A percentile compares a stretch with the other conserved stretches of the same genome.
Conservation (phyloP, 2,888 invertebrate species). For the Pyralis farinalis region DNA sequence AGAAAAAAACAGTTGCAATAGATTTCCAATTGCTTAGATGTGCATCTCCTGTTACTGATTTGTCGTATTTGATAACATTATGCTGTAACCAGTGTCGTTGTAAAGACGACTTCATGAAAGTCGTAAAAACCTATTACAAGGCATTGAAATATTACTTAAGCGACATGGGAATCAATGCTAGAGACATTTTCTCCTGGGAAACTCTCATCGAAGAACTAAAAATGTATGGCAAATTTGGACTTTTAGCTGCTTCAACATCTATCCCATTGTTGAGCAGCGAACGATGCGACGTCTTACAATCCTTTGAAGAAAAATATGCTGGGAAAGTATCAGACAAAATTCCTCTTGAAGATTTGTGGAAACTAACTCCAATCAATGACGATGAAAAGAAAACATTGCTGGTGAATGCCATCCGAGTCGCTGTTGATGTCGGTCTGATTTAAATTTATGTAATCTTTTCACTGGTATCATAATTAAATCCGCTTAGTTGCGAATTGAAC, state of each 20-base stretch:
- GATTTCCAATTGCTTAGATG: slow-evolving; percentile 51
- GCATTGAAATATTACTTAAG: slow-evolving; percentile 35
- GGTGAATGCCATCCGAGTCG: slow-evolving; percentile 38
- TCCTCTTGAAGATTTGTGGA: slow-evolving; percentile 45
- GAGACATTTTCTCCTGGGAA: slow-evolving; percentile 31
- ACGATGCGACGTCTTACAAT: slow-evolving; percentile 34
- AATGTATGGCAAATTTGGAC: slow-evolving; percentile 40
- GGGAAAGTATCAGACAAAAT: slow-evolving; percentile 28
- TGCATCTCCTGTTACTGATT: slow-evolving; percentile 41
- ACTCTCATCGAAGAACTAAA: slow-evolving; percentile 38
- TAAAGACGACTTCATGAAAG: slow-evolving; percentile 36
- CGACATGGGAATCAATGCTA: slow-evolving; percentile 40
- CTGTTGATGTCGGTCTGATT: slow-evolving; percentile 43
- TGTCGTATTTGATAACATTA: slow-evolving; percentile 35
- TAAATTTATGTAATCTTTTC: slow-evolving; percentile 19
- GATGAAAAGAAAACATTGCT: slow-evolving; percentile 35
- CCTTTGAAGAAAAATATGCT: slow-evolving; percentile 24
- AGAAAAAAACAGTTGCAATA: slow-evolving; percentile 34
- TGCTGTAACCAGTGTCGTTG: slow-evolving; percentile 27
- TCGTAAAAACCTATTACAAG: slow-evolving; percentile 36
- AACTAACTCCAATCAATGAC: slow-evolving; percentile 32
- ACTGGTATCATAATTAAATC: slow-evolving; percentile 4
- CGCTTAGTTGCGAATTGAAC: neutral
- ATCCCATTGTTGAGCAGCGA: slow-evolving; percentile 40
- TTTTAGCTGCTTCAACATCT: slow-evolving; percentile 35